These are phyloP conservation scores for Kuschelorhynchus macadamiae DNA, from an alignment of 2,888 invertebrate species.

Conservation along the genomic window DNA sequence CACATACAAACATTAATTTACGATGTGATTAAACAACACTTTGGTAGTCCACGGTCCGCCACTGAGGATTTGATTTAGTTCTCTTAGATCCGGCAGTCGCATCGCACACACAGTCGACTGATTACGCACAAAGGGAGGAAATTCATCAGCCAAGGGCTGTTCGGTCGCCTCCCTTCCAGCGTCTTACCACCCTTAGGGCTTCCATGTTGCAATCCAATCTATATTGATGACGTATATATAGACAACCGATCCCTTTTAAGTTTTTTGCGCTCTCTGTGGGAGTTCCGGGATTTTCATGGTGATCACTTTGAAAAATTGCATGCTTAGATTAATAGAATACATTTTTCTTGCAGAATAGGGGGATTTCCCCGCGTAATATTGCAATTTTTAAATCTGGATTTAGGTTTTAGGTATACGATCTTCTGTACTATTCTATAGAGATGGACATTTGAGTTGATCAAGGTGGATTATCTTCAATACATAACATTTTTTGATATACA, in stretches of 20 bases:
- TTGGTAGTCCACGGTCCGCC: too few species aligned
- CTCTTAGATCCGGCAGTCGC: slow-evolving; percentile 59
- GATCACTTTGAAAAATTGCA: slow-evolving; percentile 49
- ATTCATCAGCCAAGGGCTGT: slow-evolving; percentile 59
- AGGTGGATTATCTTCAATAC: too few species aligned
- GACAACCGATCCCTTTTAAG: slow-evolving; percentile 46
- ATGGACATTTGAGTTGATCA: too few species aligned
- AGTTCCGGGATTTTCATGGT: slow-evolving; percentile 44
- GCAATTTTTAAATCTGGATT: too few species aligned
- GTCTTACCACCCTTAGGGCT: slow-evolving; percentile 48
- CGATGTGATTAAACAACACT: too few species aligned
- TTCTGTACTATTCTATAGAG: too few species aligned
- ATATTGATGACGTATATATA: slow-evolving; percentile 51
- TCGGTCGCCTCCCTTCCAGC: slow-evolving; percentile 59
- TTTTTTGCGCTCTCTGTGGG: slow-evolving; percentile 43
- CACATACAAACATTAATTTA: too few species aligned
- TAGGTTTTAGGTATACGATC: too few species aligned
- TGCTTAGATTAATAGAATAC: slow-evolving; percentile 35
- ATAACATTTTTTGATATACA: too few species aligned
- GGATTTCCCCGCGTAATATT: slow-evolving; percentile 4
- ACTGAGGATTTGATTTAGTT: slow-evolving; percentile 45
- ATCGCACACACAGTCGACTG: slow-evolving; percentile 62
- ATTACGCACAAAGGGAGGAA: slow-evolving; percentile 65
- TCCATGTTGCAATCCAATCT: slow-evolving; percentile 50
- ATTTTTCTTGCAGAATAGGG: slow-evolving; percentile 24